Percentiles rank a stretch among this genome's conserved stretches.
Conservation (phyloP, 2,888 invertebrate species). For the Limnephilus auricula region DNA sequence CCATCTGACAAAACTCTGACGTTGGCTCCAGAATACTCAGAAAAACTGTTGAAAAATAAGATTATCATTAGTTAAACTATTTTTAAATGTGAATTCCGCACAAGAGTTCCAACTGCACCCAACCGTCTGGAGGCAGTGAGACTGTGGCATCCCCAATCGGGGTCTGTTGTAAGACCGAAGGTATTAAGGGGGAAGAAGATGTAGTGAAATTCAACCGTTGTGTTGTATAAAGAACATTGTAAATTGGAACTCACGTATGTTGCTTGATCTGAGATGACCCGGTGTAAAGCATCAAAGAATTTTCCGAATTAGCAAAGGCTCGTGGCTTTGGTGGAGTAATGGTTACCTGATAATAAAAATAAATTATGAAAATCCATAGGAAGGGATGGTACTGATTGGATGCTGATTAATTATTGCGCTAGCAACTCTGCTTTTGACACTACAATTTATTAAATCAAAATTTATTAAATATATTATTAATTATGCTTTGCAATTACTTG, state of each 20-base stretch:
- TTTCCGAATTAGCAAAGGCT: conserved; percentile 65
- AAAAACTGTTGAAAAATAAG: conserved; percentile 72
- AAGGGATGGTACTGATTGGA: not conserved
- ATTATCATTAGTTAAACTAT: not conserved
- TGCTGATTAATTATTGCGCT: not conserved
- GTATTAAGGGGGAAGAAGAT: too few relatives aligned
- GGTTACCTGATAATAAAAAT: conserved; percentile 49
- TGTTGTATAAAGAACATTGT: not conserved
- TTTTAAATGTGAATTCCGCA: too few relatives aligned
- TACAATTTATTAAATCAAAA: not conserved
- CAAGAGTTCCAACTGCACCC: too few relatives aligned
- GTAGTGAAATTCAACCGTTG: not conserved
- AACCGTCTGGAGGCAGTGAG: too few relatives aligned
- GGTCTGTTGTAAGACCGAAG: too few relatives aligned
- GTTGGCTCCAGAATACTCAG: conserved; percentile 84
- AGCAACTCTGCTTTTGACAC: not conserved
- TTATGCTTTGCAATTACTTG: not conserved
- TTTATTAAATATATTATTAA: too few relatives aligned
- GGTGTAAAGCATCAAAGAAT: conserved; percentile 62
- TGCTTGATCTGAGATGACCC: conserved; percentile 63
- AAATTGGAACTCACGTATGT: conserved; percentile 58
- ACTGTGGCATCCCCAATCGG: too few relatives aligned
- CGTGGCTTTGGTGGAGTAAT: conserved; percentile 60
- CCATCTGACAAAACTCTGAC: conserved; percentile 83
- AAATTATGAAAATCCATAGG: not conserved